Conservation (phyloP, 1,140 invertebrate species). For the Apis laboriosa region DNA sequence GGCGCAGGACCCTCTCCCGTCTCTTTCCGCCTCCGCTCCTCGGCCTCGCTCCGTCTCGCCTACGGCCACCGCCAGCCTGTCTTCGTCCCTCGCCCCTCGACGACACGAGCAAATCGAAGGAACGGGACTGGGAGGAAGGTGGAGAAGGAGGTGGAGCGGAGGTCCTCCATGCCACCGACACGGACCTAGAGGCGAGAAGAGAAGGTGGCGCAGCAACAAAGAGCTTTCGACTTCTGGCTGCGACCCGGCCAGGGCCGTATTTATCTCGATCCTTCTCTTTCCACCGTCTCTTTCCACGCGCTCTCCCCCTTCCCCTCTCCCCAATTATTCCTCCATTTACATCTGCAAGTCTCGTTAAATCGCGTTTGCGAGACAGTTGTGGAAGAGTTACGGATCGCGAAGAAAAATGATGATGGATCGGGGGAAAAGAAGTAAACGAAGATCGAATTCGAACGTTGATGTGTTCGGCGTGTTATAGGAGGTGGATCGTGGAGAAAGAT, state of each 20-base stretch:
- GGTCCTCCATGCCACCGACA: conserved; percentile 68
- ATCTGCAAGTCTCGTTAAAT: too few relatives aligned
- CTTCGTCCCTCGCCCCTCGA: conserved; percentile 53
- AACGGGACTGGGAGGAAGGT: conserved; percentile 61
- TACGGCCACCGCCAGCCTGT: background rate
- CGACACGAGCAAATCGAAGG: conserved; percentile 74
- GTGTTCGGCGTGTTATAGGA: too few relatives aligned
- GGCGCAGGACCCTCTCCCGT: conserved; percentile 50
- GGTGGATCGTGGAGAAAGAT: too few relatives aligned
- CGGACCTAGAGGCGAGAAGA: conserved; percentile 75
- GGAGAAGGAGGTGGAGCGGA: conserved; percentile 61
- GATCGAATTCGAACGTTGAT: too few relatives aligned
- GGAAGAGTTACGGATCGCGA: too few relatives aligned
- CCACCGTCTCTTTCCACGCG: background rate
- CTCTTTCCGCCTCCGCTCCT: conserved; percentile 34
- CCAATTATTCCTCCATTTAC: too few relatives aligned
- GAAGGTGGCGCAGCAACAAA: conserved; percentile 78
- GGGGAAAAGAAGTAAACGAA: too few relatives aligned
- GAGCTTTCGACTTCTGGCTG: conserved; percentile 75
- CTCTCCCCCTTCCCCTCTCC: too few relatives aligned
- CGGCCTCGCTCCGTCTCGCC: background rate
- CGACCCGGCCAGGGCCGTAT: conserved; percentile 68
- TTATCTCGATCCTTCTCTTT: background rate
- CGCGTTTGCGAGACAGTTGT: too few relatives aligned
- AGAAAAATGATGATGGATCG: too few relatives aligned